Evolutionary conservation across 2,797 vertebrate species (phyloP).

Genomic region (Tragopan temminckii): DNA sequence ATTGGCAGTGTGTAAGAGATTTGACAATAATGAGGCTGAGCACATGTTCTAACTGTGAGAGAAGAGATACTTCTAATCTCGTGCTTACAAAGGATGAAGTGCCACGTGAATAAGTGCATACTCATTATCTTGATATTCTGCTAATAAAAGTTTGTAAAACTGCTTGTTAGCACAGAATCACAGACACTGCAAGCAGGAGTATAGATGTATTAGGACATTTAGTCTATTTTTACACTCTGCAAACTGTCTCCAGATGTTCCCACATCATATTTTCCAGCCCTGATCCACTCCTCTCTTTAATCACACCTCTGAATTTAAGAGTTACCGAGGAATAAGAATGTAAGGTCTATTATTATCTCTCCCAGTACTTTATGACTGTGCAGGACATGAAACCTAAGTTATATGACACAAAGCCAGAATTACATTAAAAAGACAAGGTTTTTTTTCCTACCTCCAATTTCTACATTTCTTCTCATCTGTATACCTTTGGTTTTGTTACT

Average conservation of each 20-base stretch:
- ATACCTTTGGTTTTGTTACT: background rate
- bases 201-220: background rate
- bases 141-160: conserved; percentile 23
- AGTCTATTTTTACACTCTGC: background rate
- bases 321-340: background rate
- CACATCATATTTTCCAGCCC: background rate
- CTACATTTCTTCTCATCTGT: background rate
- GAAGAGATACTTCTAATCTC: background rate
- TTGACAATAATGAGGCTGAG: background rate
- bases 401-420: background rate
- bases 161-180: background rate
- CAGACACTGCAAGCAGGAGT: background rate
- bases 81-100: background rate
- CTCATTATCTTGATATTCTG: background rate
- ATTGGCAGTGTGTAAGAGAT: rapidly evolving
- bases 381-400: background rate
- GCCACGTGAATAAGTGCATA: rapidly evolving
- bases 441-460: background rate
- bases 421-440: background rate
- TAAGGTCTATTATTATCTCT: conserved; percentile 4
- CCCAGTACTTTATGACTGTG: background rate
- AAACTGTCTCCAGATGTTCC: conserved; percentile 42
- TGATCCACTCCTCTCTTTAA: background rate
- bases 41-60: rapidly evolving
- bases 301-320: background rate